Evolutionary conservation across 2,113 vertebrate species (phyloP), one percentile per base, ranked within the genome.

Genomic region (Salvator merianae): DNA sequence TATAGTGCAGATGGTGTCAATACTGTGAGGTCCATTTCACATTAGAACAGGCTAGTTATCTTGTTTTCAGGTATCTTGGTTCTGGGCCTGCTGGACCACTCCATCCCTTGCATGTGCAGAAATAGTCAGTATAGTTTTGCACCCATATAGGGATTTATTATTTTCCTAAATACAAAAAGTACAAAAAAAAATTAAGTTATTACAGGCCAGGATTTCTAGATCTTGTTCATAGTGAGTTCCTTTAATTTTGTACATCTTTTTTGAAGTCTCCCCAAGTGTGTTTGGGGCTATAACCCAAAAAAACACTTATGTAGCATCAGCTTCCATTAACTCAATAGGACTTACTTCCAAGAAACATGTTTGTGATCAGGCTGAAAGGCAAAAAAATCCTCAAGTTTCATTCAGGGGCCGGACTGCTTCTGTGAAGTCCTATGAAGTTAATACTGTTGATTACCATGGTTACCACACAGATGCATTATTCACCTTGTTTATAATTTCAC

Each of bases 401-500:
- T 65, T 85, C 69, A 65, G 72, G 62, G 76, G 63, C 55, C 75
- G 76, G 62, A 84, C 76, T 89, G 83, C 32, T 81, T 91, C 88
- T 85, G 81, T 79, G 79, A 75, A 63, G 36, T 82, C 36, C 90
- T 90, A 26, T 68, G 89, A 84, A 80, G 90, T 86, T 93, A 91
- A 91, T 94, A 90, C 84, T 90, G 82, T 83, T 91, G 92, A 94
- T 95, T 93, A 90, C 94, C 93, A 93, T 95, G 94, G 94, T 93
- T 94, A 95, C 94, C 86, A 86, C 86, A 88, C 40, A 92, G 84
- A 90, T 92, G 43, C 71, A 87, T 91, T 91, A 87, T 91, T 89
- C 83, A 92, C 84, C 88, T 93, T 93, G 84, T 91, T 95, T 93
- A 91, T 93, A 88, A 92, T 93, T 93, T 93, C 91, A 85, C 83